A percentile compares a stretch with the other conserved stretches of the same genome.
These are phyloP conservation scores for Gibbula magus DNA, from an alignment of 2,888 invertebrate genomes.

Conservation along the genomic window DNA sequence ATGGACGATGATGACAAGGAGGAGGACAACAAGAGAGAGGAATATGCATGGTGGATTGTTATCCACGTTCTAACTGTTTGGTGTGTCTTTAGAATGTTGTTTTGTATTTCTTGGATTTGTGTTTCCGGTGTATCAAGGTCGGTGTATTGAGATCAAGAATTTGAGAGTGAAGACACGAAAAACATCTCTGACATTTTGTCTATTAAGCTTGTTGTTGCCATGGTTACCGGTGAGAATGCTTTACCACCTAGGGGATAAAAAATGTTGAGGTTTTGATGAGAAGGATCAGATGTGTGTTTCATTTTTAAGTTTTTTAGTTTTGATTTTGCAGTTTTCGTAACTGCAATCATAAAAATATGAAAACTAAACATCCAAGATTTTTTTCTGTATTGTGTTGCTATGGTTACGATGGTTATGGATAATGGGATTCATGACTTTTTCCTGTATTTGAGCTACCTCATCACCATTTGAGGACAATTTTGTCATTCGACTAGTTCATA, in stretches of 20 bases:
- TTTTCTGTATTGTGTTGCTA: too few species aligned
- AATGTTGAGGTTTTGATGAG: neutral
- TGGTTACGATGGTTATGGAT: too few species aligned
- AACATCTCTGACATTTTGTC: neutral
- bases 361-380: too few species aligned
- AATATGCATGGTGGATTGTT: neutral
- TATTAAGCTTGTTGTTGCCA: neutral
- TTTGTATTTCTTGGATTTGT: neutral
- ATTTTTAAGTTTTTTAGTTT: neutral
- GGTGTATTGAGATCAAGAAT: too few species aligned
- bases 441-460: too few species aligned
- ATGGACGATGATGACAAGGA: neutral
- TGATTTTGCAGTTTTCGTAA: too few species aligned
- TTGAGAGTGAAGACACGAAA: neutral
- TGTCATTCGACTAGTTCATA: too few species aligned
- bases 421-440: too few species aligned
- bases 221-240: neutral
- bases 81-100: constrained; percentile 4
- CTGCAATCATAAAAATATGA: too few species aligned
- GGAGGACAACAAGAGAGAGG: neutral
- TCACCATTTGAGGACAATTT: too few species aligned
- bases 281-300: neutral
- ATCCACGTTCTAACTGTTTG: neutral
- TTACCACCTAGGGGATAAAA: neutral
- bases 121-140: neutral